Conservation (phyloP, 2,888 invertebrate species). For the Tipula lateralis region DNA sequence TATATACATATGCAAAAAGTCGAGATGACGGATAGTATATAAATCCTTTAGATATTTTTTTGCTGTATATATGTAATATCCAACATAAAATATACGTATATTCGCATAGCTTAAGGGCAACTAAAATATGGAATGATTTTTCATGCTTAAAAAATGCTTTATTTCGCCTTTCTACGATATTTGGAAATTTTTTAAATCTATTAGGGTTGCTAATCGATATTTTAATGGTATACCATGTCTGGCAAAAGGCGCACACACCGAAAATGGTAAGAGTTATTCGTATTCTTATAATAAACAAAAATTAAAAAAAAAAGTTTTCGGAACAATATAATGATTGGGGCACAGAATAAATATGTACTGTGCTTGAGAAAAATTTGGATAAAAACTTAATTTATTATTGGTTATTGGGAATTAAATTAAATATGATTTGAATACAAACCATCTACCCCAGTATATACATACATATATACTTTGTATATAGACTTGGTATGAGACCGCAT, state of each 20-base stretch:
- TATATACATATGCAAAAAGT: not conserved
- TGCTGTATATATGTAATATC: not conserved
- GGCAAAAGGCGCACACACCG: not conserved
- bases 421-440: not conserved
- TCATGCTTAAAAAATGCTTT: slow-evolving; percentile 1
- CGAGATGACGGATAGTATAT: not conserved
- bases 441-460: not conserved
- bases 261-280: not conserved
- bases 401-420: not conserved
- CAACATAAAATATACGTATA: not conserved
- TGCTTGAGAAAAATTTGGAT: not conserved
- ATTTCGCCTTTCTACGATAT: not conserved
- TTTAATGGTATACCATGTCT: slow-evolving; percentile 7
- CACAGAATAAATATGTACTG: not conserved
- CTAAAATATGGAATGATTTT: not conserved
- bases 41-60: not conserved
- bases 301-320: not conserved
- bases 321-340: not conserved
- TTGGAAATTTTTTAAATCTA: not conserved
- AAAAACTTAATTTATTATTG: not conserved
- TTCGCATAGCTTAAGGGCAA: not conserved
- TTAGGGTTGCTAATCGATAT: slow-evolving; percentile 24
- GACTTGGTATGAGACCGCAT: too few relatives aligned
- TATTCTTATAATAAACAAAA: not conserved
- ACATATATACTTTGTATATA: not conserved